Conservation (phyloP, 2,797 vertebrate genomes). For the Sebastes kiyomatsui region DNA sequence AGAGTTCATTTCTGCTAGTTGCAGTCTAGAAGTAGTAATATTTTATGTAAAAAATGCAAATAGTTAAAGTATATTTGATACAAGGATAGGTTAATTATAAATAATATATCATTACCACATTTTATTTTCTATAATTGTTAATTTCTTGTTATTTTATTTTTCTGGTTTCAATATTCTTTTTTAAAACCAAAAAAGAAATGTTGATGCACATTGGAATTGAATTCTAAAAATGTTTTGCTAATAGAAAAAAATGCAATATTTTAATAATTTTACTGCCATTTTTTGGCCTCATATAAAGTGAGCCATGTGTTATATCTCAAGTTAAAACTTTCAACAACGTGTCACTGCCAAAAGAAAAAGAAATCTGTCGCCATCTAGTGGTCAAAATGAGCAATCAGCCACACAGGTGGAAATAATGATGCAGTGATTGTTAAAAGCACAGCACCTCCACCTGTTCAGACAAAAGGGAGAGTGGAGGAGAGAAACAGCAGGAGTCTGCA, state of each 20-base stretch:
- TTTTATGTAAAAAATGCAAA: no score
- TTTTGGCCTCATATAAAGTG: background rate
- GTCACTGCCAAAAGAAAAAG: background rate
- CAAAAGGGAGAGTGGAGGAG: background rate
- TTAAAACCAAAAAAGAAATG: no score
- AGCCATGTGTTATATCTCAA: background rate
- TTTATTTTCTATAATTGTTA: no score
- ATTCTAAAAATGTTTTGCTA: no score
- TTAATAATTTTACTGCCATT: background rate
- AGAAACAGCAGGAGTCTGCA: background rate
- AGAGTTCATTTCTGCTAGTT: background rate
- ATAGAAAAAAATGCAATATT: background rate
- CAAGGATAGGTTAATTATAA: no score
- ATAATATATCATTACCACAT: no score
- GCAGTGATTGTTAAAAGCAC: background rate
- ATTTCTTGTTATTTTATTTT: no score
- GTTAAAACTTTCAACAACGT: background rate
- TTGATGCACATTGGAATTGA: no score
- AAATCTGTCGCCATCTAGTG: slow-evolving; percentile 59
- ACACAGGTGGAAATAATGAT: slow-evolving; percentile 41
- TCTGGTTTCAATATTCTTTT: no score
- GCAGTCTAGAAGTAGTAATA: background rate
- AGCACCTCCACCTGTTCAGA: background rate
- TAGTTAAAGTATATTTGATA: no score
- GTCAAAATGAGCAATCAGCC: background rate